A percentile compares a stretch with the other conserved stretches of the same genome.
Conservation (phyloP, 2,113 vertebrate genomes). For the Carassius carassius region DNA sequence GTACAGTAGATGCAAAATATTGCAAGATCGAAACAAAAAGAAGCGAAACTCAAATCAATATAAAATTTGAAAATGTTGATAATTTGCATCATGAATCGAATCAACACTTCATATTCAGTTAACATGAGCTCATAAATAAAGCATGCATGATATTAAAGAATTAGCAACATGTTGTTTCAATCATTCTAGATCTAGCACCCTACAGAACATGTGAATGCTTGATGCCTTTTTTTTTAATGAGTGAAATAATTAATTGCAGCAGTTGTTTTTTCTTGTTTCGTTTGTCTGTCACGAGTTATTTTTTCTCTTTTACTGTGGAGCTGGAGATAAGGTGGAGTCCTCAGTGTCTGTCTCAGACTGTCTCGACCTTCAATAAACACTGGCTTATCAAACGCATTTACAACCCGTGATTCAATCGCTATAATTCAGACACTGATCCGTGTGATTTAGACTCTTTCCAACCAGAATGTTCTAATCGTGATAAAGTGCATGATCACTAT, state of each 20-base stretch:
- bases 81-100: background rate
- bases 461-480: background rate
- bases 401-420: constrained; percentile 42
- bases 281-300: background rate
- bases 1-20: too few relatives aligned
- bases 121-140: background rate
- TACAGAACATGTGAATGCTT: too few relatives aligned
- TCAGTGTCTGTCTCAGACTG: constrained; percentile 76
- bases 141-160: background rate
- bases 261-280: background rate
- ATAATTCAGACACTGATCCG: background rate
- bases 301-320: constrained; percentile 51
- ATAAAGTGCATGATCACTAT: background rate
- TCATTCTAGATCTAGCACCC: background rate
- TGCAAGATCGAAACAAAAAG: too few relatives aligned
- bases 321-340: constrained; percentile 71
- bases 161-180: background rate
- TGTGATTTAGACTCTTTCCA: background rate
- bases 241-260: background rate
- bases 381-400: constrained; percentile 70
- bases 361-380: constrained; percentile 74
- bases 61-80: background rate
- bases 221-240: too few relatives aligned
- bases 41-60: background rate
- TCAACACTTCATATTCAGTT: background rate